phyloP scores from a whole-genome alignment of 2,797 vertebrate species.

The Eptatretus atami region DNA sequence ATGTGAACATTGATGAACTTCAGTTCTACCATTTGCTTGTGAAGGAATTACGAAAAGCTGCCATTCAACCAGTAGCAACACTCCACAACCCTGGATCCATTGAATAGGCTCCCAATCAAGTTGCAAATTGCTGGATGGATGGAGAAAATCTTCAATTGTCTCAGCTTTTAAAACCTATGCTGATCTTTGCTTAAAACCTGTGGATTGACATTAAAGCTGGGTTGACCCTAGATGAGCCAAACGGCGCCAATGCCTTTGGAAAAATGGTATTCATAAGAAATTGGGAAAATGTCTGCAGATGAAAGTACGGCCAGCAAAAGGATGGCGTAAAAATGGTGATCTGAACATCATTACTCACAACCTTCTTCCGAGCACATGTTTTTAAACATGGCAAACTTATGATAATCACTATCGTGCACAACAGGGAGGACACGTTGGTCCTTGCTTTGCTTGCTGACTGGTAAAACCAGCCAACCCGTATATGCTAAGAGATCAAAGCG shows the following conservation, averaged over 20 bases:
- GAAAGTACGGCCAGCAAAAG: conserved; percentile 16
- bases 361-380: conserved; percentile 48
- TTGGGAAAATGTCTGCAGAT: too few relatives aligned
- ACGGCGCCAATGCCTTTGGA: conserved; percentile 14
- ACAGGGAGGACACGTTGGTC: conserved; percentile 29
- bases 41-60: conserved; percentile 28
- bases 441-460: conserved; percentile 64
- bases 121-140: conserved; percentile 33
- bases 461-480: conserved; percentile 64
- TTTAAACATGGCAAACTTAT: conserved; percentile 40
- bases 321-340: conserved; percentile 13
- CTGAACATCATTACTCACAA: conserved; percentile 32
- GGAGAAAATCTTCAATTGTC: conserved; percentile 31
- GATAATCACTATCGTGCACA: conserved; percentile 16
- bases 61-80: conserved; percentile 27
- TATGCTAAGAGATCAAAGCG: conserved; percentile 7
- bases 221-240: conserved; percentile 87
- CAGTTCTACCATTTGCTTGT: conserved; percentile 52
- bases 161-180: conserved; percentile 39
- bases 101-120: conserved; percentile 27
- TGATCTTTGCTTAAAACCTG: conserved; percentile 43
- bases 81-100: conserved; percentile 34
- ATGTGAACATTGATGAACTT: conserved; percentile 29
- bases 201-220: conserved; percentile 42
- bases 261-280: too few relatives aligned